Percentiles rank a stretch among this genome's conserved stretches.
phyloP scores from a whole-genome alignment of 35 echinoderm and acorn worm genomes.

The Lytechinus pictus region DNA sequence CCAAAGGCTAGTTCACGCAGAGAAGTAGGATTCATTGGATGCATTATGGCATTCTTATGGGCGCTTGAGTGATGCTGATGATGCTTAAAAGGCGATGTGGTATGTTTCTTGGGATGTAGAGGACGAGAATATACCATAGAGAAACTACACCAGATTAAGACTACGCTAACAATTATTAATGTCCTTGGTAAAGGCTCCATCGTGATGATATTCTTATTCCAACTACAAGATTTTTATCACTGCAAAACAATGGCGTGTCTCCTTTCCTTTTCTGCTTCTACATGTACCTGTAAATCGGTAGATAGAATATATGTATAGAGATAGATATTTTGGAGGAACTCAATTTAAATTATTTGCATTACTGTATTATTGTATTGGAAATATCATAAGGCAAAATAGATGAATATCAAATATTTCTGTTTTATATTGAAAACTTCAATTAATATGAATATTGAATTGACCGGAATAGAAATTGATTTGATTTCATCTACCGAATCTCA shows the following conservation, averaged over 20 bases:
- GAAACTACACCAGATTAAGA: constrained; percentile 26
- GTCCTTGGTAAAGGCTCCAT: constrained; percentile 19
- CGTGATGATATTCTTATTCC: neutral
- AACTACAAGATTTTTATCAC: neutral
- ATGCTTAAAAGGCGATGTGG: constrained; percentile 30
- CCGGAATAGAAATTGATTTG: too few species aligned
- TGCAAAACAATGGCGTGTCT: neutral
- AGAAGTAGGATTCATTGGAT: neutral
- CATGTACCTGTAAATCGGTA: neutral
- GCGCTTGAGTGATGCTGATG: neutral
- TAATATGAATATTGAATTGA: too few species aligned
- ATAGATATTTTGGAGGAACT: too few species aligned
- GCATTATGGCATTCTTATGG: constrained; percentile 9
- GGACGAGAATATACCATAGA: constrained; percentile 26
- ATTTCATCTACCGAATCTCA: too few species aligned
- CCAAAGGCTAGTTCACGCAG: constrained; percentile 16
- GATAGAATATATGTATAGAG: neutral
- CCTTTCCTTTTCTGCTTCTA: neutral
- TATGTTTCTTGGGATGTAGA: constrained; percentile 25
- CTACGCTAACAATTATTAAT: neutral
- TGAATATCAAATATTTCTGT: too few species aligned
- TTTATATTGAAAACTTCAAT: too few species aligned
- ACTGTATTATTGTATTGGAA: too few species aligned
- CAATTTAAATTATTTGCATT: too few species aligned
- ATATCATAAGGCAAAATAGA: too few species aligned